phyloP scores from a whole-genome alignment of 2,888 invertebrate genomes.

The Escarpia spicata region DNA sequence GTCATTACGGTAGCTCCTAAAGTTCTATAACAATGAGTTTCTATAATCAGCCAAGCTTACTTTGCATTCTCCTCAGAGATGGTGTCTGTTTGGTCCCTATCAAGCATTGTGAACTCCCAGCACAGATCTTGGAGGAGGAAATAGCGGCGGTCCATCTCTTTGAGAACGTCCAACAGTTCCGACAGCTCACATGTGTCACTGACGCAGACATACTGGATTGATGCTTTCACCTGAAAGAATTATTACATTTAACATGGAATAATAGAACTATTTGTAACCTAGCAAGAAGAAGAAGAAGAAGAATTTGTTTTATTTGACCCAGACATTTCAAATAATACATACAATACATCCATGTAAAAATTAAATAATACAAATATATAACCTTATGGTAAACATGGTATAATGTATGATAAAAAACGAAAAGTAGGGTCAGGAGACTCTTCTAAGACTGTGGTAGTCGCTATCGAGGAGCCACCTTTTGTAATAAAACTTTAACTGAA shows the following conservation, averaged over 20 bases:
- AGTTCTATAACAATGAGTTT: background rate
- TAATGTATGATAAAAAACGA: no score
- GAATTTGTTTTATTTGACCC: no score
- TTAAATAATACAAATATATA: no score
- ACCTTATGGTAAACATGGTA: no score
- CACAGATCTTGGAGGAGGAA: conserved; percentile 59
- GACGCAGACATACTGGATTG: conserved; percentile 58
- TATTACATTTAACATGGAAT: background rate
- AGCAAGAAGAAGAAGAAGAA: no score
- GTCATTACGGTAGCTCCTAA: background rate
- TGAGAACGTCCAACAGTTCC: conserved; percentile 57
- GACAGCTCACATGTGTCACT: conserved; percentile 47
- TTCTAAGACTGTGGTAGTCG: no score
- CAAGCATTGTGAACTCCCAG: conserved; percentile 63
- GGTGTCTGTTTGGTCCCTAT: conserved; percentile 51
- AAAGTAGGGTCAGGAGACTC: no score
- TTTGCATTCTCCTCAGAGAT: conserved; percentile 58
- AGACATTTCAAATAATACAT: no score
- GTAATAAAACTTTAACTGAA: no score
- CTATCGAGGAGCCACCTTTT: no score
- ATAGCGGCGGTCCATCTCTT: conserved; percentile 62
- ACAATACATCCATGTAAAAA: no score
- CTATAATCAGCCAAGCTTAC: conserved; percentile 39
- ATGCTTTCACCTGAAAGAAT: conserved; percentile 52
- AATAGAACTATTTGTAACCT: background rate